Base-by-base conservation (phyloP, 2,888 invertebrate genomes). In the Drosophila parthenogenetica region DNA sequence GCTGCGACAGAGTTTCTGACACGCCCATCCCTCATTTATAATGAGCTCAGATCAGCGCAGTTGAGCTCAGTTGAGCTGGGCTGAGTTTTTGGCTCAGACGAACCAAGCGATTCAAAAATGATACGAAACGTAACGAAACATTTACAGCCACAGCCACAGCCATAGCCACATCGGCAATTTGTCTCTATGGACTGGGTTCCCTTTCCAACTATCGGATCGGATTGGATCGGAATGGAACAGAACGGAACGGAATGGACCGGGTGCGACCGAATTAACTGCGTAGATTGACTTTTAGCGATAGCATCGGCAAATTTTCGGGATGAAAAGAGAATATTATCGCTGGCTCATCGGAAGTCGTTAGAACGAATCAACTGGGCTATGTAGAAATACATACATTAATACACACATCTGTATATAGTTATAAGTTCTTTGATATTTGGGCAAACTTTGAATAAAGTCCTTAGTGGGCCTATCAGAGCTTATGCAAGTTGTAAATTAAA, bases 251-350 rank as follows among this genome's bases (percentile, higher is more conserved):
- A 8, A 22, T 25, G 19, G 3, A 37, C 10, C 79, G 79, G 79
- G 79, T 69, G 79, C 75, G 76, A 79, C 75, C 76, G 75, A 79
- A 76, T 76, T 76, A 76, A 79, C 79, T 76, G 79, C 76, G 76
- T 76, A 78, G 77, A 80, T 80, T 72, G 69, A 67, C 65, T 81
- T 76, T 79, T 69, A 62, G 82, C 73, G 82, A 80, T 80, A 80
- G 65, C 72, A 75, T 79, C 77, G 48, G 48, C 11, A 79, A 79
- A 82, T 79, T 79, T 79, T 80, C 82, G 82, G 83, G 83, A 80
- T 82, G 80, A 81, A 77, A 82, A 82, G 73, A 67, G 63, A 70
- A 82, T 82, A 79, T 82, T 82, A 80, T 82, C 79, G 67, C 69
- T 54, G 17, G 69, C 79, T 53, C 80, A 80, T 80, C 82, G 82